Evolutionary conservation across 2,888 invertebrate genomes (phyloP), one percentile per base, ranked within the genome.

Genomic region (Epiperipatus broadwayi): DNA sequence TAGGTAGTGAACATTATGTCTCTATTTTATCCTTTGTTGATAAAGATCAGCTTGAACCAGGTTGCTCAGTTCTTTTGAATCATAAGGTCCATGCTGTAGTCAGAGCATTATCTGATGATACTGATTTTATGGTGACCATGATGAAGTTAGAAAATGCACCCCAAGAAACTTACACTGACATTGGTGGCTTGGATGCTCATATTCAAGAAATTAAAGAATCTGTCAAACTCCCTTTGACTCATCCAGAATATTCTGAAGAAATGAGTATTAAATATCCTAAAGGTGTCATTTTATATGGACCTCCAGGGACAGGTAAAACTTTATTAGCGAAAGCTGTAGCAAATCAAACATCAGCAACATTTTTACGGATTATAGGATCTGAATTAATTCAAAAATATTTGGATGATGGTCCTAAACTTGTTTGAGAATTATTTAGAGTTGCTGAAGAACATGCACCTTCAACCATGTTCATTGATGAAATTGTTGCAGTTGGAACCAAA

Each of bases 21-120:
- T 91, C 87, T 59, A 97, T 99, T 54, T 66, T 97, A 50, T 93
- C 93, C 0, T 99, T 97, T 66, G 97, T 99, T 20, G 97, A 99
- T 62, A 99, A 99, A 59, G 95, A 97, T 59, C 93, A 95, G 57
- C 61, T 99, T 39, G 95, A 99, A 60, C 97, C 97, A 18, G 95
- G 97, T 4, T 97, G 95, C 60, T 91, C 95, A 2, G 97, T 97
- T 2, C 66, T 99, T 5, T 66, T 97, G 5, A 99, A 99, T 61
- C 97, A 97, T 59, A 99, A 97, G 71, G 73, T 73, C n/a, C n/a
- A n/a, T n/a, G 60, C 65, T 18, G 64, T 66, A 29, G 62, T 66
- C 34, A 66, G 66, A 29, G 64, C 67, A 12, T 50, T 66, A 31
- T 54, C 57, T 7, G 66, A 66, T 49, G 66, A 66, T 48, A 63